A percentile compares a stretch with the other conserved stretches of the same genome.
Evolutionary conservation across 2,797 vertebrate genomes (phyloP).

Genomic region (Ctenosaura bakeri): DNA sequence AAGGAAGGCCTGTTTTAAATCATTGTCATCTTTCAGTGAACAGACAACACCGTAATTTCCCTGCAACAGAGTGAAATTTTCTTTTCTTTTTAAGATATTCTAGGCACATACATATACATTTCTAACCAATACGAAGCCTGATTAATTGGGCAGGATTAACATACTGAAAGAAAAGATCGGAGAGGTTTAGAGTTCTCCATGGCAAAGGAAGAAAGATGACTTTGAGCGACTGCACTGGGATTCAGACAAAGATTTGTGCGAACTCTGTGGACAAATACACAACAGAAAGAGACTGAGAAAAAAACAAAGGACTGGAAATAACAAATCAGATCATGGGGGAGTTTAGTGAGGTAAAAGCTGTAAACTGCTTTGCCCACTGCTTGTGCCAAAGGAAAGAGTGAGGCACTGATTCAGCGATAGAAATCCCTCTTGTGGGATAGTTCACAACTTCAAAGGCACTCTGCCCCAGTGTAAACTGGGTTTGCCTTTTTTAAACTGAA

Average conservation of each 20-base stretch:
- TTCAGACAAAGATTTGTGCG: not conserved
- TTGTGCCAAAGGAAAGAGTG: not conserved
- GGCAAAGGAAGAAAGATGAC: not conserved
- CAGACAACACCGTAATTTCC: constrained; percentile 65
- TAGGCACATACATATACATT: not conserved
- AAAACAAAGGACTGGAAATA: not conserved
- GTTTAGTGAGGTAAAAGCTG: not conserved
- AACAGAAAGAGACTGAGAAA: not conserved
- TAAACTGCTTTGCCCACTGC: not conserved
- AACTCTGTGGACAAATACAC: too few relatives aligned
- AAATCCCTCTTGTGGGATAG: not conserved
- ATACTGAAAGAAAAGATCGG: not conserved
- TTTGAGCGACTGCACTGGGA: too few relatives aligned
- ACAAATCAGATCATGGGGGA: not conserved
- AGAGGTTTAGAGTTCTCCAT: not conserved
- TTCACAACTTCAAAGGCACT: not conserved
- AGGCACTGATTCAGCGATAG: not conserved
- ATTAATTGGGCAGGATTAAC: constrained; percentile 22
- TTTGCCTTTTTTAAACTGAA: not conserved
- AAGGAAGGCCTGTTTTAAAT: constrained; percentile 68
- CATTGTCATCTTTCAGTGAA: constrained; percentile 66
- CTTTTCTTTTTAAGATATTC: constrained; percentile 42
- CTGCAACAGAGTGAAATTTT: constrained; percentile 62
- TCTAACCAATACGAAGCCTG: not conserved
- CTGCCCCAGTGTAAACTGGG: not conserved